Evolutionary conservation across 2,113 vertebrate genomes (phyloP).

Genomic region (Burhinus bistriatus): DNA sequence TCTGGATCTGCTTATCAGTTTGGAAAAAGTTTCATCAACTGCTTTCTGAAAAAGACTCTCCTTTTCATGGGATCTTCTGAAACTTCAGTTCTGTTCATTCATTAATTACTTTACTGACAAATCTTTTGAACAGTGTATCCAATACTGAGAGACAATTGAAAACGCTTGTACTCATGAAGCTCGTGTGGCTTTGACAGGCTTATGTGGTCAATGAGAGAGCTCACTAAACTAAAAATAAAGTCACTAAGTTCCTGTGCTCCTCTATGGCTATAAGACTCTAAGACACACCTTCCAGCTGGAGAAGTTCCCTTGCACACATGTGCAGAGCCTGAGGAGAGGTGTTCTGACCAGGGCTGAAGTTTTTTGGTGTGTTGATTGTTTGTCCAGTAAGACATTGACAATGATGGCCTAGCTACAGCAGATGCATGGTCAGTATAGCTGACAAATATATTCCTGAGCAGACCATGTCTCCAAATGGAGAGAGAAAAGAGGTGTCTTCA

Average conservation of each 20-base stretch:
- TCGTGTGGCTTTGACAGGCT: background rate
- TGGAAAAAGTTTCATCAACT: background rate
- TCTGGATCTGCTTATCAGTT: background rate
- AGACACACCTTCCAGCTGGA: background rate
- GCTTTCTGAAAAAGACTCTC: background rate
- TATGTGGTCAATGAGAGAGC: background rate
- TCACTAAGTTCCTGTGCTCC: background rate
- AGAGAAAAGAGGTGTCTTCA: background rate
- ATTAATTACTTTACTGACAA: background rate
- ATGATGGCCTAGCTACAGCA: background rate
- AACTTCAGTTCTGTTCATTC: background rate
- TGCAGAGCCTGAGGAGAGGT: background rate
- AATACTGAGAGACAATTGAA: background rate
- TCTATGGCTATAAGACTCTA: background rate
- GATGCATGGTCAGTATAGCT: background rate
- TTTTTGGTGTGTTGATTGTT: background rate
- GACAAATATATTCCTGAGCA: background rate
- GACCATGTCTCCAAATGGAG: background rate
- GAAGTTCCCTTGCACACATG: accelerated
- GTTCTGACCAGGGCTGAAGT: background rate
- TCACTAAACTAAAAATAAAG: background rate
- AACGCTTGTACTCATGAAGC: background rate
- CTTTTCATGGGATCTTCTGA: background rate
- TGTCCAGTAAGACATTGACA: background rate
- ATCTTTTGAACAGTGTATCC: background rate